A percentile compares a stretch with the other conserved stretches of the same genome.
phyloP scores from a whole-genome alignment of 2,888 invertebrate genomes.

The Icerya purchasi region DNA sequence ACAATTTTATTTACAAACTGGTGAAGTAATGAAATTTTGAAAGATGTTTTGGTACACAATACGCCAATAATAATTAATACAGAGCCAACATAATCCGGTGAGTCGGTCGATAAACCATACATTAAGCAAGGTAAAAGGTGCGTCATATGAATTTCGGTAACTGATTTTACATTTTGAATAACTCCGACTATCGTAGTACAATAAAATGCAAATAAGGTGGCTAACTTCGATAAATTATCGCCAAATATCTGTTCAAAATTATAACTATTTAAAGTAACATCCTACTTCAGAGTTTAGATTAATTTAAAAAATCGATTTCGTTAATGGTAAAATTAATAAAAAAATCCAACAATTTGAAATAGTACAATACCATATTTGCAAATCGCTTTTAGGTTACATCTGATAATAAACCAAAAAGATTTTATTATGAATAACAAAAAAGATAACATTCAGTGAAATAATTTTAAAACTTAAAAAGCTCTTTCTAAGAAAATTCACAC shows the following conservation, averaged over 20 bases:
- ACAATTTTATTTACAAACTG: constrained; percentile 37
- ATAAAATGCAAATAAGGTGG: constrained; percentile 53
- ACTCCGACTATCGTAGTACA: constrained; percentile 50
- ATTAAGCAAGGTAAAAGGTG: constrained; percentile 47
- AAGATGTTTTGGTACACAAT: constrained; percentile 38
- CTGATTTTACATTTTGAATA: constrained; percentile 32
- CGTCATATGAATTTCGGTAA: constrained; percentile 42
- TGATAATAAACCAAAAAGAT: too few relatives aligned
- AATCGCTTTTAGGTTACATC: too few relatives aligned
- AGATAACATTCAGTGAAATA: too few relatives aligned
- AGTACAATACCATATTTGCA: too few relatives aligned
- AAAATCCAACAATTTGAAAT: too few relatives aligned
- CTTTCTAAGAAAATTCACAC: too few relatives aligned
- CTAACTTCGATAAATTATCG: not conserved
- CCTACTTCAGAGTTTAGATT: too few relatives aligned
- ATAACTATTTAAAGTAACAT: too few relatives aligned
- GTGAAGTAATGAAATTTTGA: constrained; percentile 34
- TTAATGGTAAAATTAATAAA: too few relatives aligned
- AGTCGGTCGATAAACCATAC: constrained; percentile 42
- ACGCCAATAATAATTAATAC: constrained; percentile 51
- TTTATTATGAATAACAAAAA: too few relatives aligned
- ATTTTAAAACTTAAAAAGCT: too few relatives aligned
- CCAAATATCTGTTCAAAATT: constrained; percentile 2
- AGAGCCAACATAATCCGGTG: constrained; percentile 48
- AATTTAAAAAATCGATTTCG: too few relatives aligned